Evolutionary conservation across 2,113 vertebrate species (phyloP).

Genomic region (Prinia subflava): DNA sequence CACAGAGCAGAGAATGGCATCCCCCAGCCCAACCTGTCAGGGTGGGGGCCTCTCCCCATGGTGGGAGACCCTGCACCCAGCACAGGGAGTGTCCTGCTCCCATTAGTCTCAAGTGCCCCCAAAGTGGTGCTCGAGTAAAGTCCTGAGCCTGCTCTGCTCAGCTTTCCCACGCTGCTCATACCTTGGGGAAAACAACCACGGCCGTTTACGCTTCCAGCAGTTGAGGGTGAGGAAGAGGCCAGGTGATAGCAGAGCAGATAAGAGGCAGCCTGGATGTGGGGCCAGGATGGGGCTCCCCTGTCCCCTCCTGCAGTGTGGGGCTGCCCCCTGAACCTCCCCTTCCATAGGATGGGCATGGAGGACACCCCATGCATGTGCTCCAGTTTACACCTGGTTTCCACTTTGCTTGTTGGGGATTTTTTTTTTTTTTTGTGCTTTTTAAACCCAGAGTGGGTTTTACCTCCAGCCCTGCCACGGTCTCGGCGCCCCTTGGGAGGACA

Average conservation of each 20-base stretch:
- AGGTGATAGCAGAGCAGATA: slow-evolving; percentile 2
- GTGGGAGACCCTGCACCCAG: not conserved
- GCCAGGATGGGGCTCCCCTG: not conserved
- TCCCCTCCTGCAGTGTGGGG: not conserved
- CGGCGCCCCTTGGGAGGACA: fast-evolving
- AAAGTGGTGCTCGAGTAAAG: not conserved
- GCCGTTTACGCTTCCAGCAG: slow-evolving; percentile 15
- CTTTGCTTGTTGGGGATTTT: not conserved
- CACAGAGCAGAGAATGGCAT: not conserved
- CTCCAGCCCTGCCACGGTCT: fast-evolving
- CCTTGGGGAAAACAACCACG: not conserved
- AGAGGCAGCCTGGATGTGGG: not conserved
- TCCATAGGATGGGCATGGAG: not conserved
- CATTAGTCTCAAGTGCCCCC: not conserved
- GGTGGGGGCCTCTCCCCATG: fast-evolving
- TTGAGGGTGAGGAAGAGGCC: slow-evolving; percentile 32
- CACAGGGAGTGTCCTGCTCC: not conserved
- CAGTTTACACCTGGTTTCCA: not conserved
- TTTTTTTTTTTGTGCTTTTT: not conserved
- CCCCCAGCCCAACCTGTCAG: not conserved
- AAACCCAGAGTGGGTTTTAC: not conserved
- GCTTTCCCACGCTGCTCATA: slow-evolving; percentile 50
- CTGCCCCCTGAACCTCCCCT: not conserved
- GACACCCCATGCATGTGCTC: fast-evolving
- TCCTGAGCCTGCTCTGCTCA: not conserved